Conservation (phyloP, 2,888 invertebrate genomes). For the Pandemis cinnamomeana region DNA sequence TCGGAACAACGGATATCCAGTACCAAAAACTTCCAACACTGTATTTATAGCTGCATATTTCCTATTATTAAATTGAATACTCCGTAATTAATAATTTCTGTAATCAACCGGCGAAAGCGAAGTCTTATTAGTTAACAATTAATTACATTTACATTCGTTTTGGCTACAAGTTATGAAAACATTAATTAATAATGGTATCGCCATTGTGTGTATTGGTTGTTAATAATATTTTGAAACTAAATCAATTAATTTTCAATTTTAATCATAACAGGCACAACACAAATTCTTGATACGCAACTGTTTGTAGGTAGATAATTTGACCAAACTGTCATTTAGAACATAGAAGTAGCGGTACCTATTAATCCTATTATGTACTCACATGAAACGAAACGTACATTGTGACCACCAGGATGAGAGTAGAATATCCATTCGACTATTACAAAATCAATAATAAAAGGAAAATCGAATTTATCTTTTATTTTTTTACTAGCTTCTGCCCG, state of each 20-base stretch:
- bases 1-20: slow-evolving; percentile 22
- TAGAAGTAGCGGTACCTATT: no score
- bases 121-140: background rate
- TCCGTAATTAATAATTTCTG: slow-evolving; percentile 11
- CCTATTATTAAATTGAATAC: slow-evolving; percentile 25
- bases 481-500: no score
- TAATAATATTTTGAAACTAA: background rate
- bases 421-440: no score
- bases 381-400: no score
- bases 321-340: no score
- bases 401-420: no score
- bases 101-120: slow-evolving; percentile 10
- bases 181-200: background rate
- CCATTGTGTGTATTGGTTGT: background rate
- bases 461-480: no score
- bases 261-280: no score
- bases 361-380: no score
- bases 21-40: slow-evolving; percentile 12
- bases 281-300: no score
- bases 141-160: background rate
- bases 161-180: background rate
- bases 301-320: no score
- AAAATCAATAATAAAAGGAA: no score
- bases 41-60: slow-evolving; percentile 3
- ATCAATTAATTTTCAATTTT: background rate